Evolutionary conservation across 2,888 invertebrate species (phyloP).

Genomic region (Hyalella azteca): DNA sequence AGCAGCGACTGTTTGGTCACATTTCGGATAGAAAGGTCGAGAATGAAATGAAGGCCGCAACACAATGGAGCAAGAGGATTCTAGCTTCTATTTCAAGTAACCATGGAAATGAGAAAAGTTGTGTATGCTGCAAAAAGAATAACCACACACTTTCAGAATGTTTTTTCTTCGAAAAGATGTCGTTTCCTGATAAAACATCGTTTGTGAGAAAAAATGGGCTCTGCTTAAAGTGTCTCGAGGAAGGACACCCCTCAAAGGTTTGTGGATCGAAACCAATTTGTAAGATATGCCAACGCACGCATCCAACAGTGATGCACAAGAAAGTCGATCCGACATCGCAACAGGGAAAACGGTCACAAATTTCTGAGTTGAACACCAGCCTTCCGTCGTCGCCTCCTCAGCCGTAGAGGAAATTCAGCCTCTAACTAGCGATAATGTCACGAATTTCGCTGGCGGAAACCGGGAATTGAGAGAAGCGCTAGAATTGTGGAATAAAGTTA

Average conservation of each 20-base stretch:
- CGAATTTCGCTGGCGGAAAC: slow-evolving; percentile 19
- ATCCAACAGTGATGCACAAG: not conserved
- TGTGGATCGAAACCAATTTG: not conserved
- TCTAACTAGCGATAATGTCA: slow-evolving; percentile 24
- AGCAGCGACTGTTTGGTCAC: not conserved
- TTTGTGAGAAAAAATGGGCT: not conserved
- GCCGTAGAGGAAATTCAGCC: not conserved
- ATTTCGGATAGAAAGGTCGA: not conserved
- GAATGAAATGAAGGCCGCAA: not conserved
- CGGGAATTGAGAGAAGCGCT: slow-evolving; percentile 4
- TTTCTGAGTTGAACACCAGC: not conserved
- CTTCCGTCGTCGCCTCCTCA: not conserved
- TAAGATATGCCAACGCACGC: not conserved
- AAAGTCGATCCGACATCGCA: not conserved
- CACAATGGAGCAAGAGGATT: not conserved
- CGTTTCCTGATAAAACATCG: not conserved
- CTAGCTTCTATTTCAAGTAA: not conserved
- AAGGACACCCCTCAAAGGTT: not conserved
- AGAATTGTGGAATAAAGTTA: slow-evolving; percentile 2
- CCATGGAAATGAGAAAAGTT: not conserved
- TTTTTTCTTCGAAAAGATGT: not conserved
- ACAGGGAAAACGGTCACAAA: not conserved
- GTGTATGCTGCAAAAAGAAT: not conserved
- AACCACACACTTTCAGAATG: not conserved
- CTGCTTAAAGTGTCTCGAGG: not conserved